A percentile compares a stretch with the other conserved stretches of the same genome.
These are phyloP conservation scores for Physocephala rufipes DNA, from an alignment of 2,888 invertebrate genomes.

Conservation along the genomic window DNA sequence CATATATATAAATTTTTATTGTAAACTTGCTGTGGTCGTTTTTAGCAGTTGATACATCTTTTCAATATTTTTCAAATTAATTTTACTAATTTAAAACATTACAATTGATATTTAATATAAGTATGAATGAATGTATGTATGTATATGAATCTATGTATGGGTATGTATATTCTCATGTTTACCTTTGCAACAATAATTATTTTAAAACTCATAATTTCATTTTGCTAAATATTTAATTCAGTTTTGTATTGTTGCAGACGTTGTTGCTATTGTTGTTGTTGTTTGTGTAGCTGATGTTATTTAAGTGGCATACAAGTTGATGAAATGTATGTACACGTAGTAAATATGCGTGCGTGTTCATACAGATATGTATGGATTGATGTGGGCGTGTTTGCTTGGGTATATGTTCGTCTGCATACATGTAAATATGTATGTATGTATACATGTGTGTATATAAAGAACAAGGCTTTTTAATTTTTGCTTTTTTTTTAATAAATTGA, in stretches of 20 bases:
- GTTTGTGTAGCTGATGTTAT: constrained; percentile 47
- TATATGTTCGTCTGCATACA: constrained; percentile 46
- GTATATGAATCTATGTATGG: constrained; percentile 11
- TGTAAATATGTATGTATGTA: constrained; percentile 36
- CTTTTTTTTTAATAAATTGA: constrained; percentile 39
- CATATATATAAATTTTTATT: constrained; percentile 8
- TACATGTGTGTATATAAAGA: constrained; percentile 50
- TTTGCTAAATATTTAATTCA: constrained; percentile 61
- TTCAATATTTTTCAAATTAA: constrained; percentile 6
- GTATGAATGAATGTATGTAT: neutral
- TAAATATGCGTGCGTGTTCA: constrained; percentile 49
- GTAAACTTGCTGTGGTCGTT: constrained; percentile 38
- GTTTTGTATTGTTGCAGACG: constrained; percentile 9
- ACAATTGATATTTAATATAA: constrained; percentile 49
- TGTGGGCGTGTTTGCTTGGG: constrained; percentile 46
- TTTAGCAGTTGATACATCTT: constrained; percentile 34
- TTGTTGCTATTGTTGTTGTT: constrained; percentile 40
- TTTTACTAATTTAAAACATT: constrained; percentile 10
- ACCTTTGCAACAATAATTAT: constrained; percentile 60
- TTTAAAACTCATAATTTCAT: constrained; percentile 61
- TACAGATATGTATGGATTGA: constrained; percentile 53
- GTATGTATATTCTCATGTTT: too few relatives aligned
- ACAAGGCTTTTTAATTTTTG: constrained; percentile 48
- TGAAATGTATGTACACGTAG: too few relatives aligned
- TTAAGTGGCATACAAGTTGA: constrained; percentile 17